A percentile compares a stretch with the other conserved stretches of the same genome.
These are phyloP conservation scores for Tachycineta bicolor DNA, from an alignment of 2,113 vertebrate genomes.

Conservation along the genomic window DNA sequence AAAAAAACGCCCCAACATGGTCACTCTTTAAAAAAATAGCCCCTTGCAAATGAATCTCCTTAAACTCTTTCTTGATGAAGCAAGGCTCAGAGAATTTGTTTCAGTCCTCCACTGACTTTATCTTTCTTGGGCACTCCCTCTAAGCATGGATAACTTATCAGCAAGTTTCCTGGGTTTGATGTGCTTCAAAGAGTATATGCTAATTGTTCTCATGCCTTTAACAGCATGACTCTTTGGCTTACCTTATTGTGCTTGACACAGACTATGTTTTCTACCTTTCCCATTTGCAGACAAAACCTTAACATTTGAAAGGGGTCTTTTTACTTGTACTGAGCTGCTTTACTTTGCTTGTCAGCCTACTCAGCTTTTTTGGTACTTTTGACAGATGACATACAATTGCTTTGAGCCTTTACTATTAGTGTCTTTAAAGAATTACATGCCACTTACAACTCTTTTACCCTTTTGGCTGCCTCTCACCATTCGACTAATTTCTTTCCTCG, in stretches of 20 bases:
- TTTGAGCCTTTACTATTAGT: neutral
- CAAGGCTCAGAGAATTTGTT: neutral
- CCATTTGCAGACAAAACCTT: neutral
- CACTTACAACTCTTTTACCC: neutral
- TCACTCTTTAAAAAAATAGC: neutral
- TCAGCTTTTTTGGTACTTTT: neutral
- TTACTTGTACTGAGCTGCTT: neutral
- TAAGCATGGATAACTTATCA: neutral
- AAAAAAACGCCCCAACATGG: neutral
- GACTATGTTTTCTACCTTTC: neutral
- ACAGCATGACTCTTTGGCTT: neutral
- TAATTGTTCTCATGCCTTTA: neutral
- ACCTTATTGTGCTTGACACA: neutral
- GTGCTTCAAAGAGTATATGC: neutral
- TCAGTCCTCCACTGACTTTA: neutral
- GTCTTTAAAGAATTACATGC: neutral
- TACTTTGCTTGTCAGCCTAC: neutral
- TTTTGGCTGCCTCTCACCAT: neutral
- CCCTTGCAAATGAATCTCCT: neutral
- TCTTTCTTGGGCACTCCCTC: slow-evolving; percentile 14
- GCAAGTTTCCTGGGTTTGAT: slow-evolving; percentile 29
- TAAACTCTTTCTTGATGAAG: neutral
- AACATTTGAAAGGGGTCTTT: neutral
- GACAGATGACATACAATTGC: neutral
- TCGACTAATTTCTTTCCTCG: neutral